Evolutionary conservation across 2,888 invertebrate genomes (phyloP).

Genomic region (Acleris literana): DNA sequence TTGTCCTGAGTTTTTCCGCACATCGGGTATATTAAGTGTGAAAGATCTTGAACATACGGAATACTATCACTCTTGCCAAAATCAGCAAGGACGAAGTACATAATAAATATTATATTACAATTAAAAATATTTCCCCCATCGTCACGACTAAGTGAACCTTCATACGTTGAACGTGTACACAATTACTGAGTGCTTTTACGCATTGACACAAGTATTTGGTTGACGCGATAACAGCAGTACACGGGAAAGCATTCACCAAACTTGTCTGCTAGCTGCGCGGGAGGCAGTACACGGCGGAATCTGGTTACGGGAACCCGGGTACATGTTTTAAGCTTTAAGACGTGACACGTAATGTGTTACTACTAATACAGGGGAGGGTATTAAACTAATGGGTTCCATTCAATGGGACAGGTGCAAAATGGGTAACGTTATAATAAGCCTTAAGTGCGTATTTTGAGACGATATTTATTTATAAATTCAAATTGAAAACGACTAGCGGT

Average conservation of each 20-base stretch:
- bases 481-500: no score
- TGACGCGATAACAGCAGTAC: constrained; percentile 73
- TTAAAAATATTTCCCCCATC: constrained; percentile 3
- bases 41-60: no score
- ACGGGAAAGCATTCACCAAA: constrained; percentile 75
- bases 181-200: constrained; percentile 40
- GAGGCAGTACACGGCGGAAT: constrained; percentile 60
- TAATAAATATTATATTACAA: no score
- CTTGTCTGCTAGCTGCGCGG: constrained; percentile 55
- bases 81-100: no score
- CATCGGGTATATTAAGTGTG: no score
- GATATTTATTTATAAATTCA: no score
- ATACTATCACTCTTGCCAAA: no score
- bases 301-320: constrained; percentile 63
- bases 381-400: constrained; percentile 30
- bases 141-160: background rate
- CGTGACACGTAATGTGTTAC: constrained; percentile 51
- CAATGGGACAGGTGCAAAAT: constrained; percentile 16
- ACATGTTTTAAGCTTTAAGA: constrained; percentile 64
- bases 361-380: constrained; percentile 40
- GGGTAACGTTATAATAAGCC: background rate
- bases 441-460: background rate
- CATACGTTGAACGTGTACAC: constrained; percentile 12
- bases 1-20: no score
- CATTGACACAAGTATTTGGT: constrained; percentile 47